A percentile compares a stretch with the other conserved stretches of the same genome.
These are phyloP conservation scores for Physella acuta DNA, from an alignment of 1,140 invertebrate genomes.

Conservation along the genomic window DNA sequence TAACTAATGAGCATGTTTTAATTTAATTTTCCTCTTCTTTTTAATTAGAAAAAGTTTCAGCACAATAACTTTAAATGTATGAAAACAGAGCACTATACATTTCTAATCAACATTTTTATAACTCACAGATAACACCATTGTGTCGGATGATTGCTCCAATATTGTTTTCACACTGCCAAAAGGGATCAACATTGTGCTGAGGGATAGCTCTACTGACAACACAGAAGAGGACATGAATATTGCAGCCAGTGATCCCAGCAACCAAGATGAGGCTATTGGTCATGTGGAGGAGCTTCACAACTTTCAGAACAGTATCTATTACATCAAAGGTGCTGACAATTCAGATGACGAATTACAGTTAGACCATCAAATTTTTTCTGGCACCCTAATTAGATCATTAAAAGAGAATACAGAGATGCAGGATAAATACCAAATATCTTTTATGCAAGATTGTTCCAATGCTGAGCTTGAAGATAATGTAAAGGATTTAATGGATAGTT, in stretches of 20 bases:
- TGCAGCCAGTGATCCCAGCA: no score
- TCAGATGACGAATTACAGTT: background rate
- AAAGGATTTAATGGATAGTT: background rate
- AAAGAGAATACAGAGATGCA: background rate
- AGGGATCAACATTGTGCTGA: constrained; percentile 1
- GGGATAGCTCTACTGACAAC: background rate
- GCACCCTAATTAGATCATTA: background rate
- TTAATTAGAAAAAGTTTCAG: no score
- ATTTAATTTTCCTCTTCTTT: no score
- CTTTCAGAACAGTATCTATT: constrained; percentile 2
- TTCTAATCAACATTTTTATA: no score
- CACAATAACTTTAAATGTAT: no score
- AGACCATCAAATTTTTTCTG: background rate
- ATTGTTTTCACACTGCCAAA: constrained; percentile 1
- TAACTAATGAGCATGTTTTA: no score
- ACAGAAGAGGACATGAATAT: no score
- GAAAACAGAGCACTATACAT: no score
- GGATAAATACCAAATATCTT: background rate
- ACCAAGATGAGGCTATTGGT: no score
- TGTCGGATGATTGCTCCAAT: background rate
- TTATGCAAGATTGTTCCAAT: background rate
- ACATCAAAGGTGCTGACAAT: background rate
- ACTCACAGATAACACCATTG: background rate
- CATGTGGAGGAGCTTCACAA: no score
- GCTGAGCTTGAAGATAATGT: background rate